These are phyloP conservation scores for Buceros bicornis DNA, from an alignment of 2,797 vertebrate genomes.

Conservation along the genomic window DNA sequence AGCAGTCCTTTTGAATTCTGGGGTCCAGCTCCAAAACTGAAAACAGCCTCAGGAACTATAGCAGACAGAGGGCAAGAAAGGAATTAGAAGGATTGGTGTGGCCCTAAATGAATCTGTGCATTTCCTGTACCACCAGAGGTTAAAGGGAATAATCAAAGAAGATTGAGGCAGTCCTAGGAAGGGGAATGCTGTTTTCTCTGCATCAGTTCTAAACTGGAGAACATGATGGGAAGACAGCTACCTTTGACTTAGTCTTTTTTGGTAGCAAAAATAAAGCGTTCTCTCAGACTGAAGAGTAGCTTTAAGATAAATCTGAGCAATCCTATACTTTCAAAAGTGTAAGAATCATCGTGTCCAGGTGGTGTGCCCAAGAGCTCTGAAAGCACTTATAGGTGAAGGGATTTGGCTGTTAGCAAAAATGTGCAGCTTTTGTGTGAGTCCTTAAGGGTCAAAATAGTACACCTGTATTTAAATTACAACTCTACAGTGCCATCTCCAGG, in stretches of 20 bases:
- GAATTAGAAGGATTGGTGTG: background rate
- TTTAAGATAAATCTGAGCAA: background rate
- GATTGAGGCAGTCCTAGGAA: background rate
- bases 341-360: background rate
- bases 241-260: background rate
- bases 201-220: background rate
- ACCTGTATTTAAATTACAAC: background rate
- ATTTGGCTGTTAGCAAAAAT: background rate
- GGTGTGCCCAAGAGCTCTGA: background rate
- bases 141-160: background rate
- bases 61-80: background rate
- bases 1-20: background rate
- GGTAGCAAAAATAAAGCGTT: background rate
- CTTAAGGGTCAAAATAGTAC: background rate
- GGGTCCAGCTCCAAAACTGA: background rate
- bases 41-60: background rate
- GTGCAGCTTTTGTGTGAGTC: background rate
- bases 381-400: background rate
- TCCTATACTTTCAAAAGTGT: background rate
- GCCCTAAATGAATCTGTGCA: background rate
- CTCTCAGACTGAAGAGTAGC: background rate
- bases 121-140: background rate
- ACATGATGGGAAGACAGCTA: background rate
- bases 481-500: background rate
- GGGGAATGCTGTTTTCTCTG: background rate